These are phyloP conservation scores for Amphiura filiformis DNA, from an alignment of 35 echinoderm and acorn worm genomes.

Conservation along the genomic window DNA sequence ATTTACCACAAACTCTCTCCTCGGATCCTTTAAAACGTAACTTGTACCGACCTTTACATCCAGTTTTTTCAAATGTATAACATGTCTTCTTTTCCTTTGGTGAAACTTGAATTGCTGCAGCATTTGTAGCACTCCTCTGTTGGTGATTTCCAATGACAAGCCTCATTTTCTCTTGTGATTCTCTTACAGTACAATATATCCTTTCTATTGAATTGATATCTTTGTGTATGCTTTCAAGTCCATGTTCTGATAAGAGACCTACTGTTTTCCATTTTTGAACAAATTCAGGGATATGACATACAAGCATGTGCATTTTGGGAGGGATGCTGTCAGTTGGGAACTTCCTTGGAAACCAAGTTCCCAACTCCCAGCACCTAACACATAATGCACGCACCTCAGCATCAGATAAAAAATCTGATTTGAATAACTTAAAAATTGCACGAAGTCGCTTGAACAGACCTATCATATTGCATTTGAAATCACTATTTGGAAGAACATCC, in stretches of 20 bases:
- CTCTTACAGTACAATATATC: background rate
- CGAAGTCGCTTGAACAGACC: background rate
- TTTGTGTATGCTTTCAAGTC: background rate
- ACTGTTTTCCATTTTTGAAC: background rate
- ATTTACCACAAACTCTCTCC: no score
- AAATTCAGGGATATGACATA: background rate
- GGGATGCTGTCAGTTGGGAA: background rate
- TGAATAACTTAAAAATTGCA: conserved; percentile 24
- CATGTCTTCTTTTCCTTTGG: no score
- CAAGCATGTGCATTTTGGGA: background rate
- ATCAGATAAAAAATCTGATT: conserved; percentile 12
- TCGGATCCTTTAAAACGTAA: no score
- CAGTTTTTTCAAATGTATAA: no score
- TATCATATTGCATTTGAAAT: background rate
- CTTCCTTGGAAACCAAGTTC: background rate
- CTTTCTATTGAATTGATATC: background rate
- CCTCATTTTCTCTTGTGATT: background rate
- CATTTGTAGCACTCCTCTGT: no score
- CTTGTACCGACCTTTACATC: no score
- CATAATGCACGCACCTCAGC: conserved; percentile 23
- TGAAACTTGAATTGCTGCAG: no score
- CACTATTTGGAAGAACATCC: background rate
- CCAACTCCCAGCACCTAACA: conserved; percentile 13
- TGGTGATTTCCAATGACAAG: no score
- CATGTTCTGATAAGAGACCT: background rate